Base-by-base conservation (phyloP, 2,797 vertebrate genomes). In the Pipistrellus nathusii region DNA sequence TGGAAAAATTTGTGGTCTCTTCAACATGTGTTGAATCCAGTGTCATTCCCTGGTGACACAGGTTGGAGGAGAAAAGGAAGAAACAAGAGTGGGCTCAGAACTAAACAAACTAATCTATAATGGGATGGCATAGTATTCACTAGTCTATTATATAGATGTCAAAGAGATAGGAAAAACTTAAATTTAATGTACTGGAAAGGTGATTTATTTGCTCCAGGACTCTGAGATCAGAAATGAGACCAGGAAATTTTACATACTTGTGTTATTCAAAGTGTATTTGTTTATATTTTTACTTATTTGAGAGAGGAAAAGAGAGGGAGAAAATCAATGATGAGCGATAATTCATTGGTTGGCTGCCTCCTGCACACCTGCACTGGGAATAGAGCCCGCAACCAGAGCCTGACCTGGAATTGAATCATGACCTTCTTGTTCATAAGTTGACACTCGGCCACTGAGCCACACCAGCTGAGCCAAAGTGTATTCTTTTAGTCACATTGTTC, bases 1-100 rank as follows among this genome's bases (percentile, higher is more conserved):
- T 38, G 87, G 72, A 94, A 92, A 75, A 81, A 55, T 85, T 5
- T 94, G n/a, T 88, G 59, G 21, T 94, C 8, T 73, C n/a, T 92
- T 84, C 8, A 92, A 66, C 18, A 86, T 81, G 11, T 88, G 14
- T 6, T 76, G 72, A 91, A 57, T 68, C 25, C 18, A 25, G 2
- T 32, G 41, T 86, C 48, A 55, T 57, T 91, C 30, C 5, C 14
- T 88, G 62, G 41, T 89, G 85, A 68, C 15, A 44, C 4, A 25
- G 18, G 32, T 8, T 73, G n/a, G 48, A 93, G 78, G 41, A 73
- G 48, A 92, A 73, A 18, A 3, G 62, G 8, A 85, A 75, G 77
- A 92, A 73, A 32, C 30, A 78, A 88, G 75, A 88, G 38, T 69
- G 41, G 73, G n/a, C 4, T 38, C 23, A 55, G 15, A 30, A 21